Percentiles rank a stretch among this genome's conserved stretches.
phyloP scores from a whole-genome alignment of 53 echinoderm and acorn worm genomes.

The Pentamera pediparva region DNA sequence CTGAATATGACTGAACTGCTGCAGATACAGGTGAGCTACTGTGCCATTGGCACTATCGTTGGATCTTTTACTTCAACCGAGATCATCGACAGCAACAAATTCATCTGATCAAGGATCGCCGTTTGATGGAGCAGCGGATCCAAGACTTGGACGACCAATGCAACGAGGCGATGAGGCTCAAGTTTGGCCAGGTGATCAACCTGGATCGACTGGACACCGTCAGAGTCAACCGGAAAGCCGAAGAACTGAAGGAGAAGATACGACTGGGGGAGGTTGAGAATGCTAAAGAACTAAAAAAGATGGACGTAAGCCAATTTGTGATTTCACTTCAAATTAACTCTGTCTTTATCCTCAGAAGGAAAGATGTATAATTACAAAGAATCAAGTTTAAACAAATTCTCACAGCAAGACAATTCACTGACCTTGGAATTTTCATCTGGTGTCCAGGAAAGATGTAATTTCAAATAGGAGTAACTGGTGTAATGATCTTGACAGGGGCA shows the following conservation, averaged over 20 bases:
- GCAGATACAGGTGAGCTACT: no score
- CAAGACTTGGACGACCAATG: constrained; percentile 79
- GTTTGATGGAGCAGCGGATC: constrained; percentile 88
- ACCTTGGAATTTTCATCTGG: no score
- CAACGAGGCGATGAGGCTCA: constrained; percentile 89
- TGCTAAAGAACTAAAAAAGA: constrained; percentile 55
- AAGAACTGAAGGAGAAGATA: constrained; percentile 93
- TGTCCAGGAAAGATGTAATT: no score
- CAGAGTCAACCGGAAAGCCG: constrained; percentile 83
- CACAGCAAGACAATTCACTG: no score
- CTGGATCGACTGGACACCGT: constrained; percentile 92
- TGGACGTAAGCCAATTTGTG: constrained; percentile 14
- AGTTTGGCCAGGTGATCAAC: constrained; percentile 94
- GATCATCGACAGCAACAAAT: constrained; percentile 92
- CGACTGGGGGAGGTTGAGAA: constrained; percentile 68
- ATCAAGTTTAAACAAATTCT: no score
- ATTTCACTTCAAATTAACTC: no score
- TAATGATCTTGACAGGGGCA: no score
- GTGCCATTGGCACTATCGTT: no score
- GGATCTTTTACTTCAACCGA: constrained; percentile 26
- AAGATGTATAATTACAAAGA: no score
- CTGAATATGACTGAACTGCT: no score
- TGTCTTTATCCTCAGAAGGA: no score
- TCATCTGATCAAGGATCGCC: constrained; percentile 89
- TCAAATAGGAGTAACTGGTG: no score